These are phyloP conservation scores for Periphyllus acericola DNA, from an alignment of 2,888 invertebrate species.

Conservation along the genomic window DNA sequence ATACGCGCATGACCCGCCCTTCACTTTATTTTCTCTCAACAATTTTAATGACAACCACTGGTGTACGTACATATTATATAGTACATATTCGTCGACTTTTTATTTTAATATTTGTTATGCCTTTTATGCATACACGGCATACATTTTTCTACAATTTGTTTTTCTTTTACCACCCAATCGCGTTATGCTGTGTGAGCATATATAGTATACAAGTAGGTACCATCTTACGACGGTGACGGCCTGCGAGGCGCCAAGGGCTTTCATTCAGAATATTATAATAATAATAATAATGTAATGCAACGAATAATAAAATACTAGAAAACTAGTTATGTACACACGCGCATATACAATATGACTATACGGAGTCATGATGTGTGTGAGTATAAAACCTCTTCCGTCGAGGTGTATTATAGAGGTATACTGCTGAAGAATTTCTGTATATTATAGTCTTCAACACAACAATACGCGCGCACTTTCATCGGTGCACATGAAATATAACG, in stretches of 20 bases:
- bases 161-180: constrained; percentile 25
- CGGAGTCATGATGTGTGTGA: constrained; percentile 12
- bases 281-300: constrained; percentile 3
- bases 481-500: not conserved
- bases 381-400: constrained; percentile 28
- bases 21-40: not conserved
- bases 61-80: not conserved
- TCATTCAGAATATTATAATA: not conserved
- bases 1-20: not conserved
- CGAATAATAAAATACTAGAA: constrained; percentile 44
- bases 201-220: not conserved
- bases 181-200: not conserved
- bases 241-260: constrained; percentile 9
- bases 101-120: constrained; percentile 10
- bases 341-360: not conserved
- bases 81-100: not conserved
- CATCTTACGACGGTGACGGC: not conserved
- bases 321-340: constrained; percentile 12
- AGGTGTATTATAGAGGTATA: not conserved
- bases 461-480: not conserved
- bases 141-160: not conserved
- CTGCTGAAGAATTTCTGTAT: not conserved
- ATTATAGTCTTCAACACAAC: not conserved
- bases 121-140: not conserved
- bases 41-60: not conserved